Evolutionary conservation across 2,797 vertebrate genomes (phyloP).

Genomic region (Eulemur coronatus): DNA sequence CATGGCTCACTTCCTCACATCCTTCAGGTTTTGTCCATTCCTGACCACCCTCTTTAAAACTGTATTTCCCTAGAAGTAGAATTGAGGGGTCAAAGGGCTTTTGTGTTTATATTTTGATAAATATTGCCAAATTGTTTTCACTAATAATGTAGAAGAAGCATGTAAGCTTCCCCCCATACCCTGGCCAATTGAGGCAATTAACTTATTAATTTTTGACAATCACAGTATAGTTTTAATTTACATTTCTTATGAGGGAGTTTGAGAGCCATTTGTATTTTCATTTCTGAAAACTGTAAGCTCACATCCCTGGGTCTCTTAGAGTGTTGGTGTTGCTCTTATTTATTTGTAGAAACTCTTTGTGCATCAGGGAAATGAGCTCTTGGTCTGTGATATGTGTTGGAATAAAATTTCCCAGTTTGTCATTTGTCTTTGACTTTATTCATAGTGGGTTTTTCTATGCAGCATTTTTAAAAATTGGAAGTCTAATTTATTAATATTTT

Average conservation of each 20-base stretch:
- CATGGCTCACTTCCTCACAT: neutral
- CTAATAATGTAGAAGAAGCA: neutral
- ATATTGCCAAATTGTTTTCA: neutral
- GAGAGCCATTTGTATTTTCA: neutral
- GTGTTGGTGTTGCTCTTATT: neutral
- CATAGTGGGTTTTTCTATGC: neutral
- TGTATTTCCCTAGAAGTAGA: neutral
- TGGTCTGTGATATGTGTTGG: neutral
- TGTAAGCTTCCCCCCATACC: neutral
- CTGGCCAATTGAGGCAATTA: neutral
- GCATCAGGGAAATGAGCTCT: neutral
- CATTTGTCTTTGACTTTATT: neutral
- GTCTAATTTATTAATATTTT: neutral
- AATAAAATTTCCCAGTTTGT: neutral
- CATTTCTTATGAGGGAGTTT: neutral
- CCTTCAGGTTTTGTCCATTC: neutral
- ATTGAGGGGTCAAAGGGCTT: neutral
- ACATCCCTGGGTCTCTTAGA: neutral
- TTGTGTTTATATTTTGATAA: slow-evolving; percentile 10
- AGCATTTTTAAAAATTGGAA: neutral
- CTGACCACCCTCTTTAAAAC: neutral
- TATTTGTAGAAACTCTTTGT: slow-evolving; percentile 10
- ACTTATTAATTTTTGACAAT: slow-evolving; percentile 7
- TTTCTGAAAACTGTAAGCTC: neutral
- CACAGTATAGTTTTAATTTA: neutral